phyloP scores from a whole-genome alignment of 2,797 vertebrate genomes.

The Anguilla obscura region DNA sequence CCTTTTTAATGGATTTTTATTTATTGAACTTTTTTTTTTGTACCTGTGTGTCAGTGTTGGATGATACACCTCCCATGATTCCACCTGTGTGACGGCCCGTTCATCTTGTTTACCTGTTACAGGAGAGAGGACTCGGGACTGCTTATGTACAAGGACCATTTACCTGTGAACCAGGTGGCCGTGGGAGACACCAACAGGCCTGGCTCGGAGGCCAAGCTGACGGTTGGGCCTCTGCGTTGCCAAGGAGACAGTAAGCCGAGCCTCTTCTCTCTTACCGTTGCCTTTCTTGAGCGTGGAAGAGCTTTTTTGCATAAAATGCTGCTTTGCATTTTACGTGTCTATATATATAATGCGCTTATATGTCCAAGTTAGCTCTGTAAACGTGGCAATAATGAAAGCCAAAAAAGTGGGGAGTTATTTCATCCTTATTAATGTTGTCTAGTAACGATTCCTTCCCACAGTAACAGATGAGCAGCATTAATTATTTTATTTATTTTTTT shows the following conservation, averaged over 20 bases:
- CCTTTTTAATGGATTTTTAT: too few species aligned
- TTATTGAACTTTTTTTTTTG: too few species aligned
- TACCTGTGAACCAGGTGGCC: slow-evolving; percentile 88
- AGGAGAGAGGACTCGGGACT: slow-evolving; percentile 92
- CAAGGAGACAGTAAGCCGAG: slow-evolving; percentile 88
- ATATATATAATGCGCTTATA: neutral
- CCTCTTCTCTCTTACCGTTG: neutral
- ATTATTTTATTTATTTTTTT: too few species aligned
- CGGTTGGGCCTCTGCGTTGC: slow-evolving; percentile 86
- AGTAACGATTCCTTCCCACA: neutral
- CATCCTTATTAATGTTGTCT: neutral
- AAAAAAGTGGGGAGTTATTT: neutral
- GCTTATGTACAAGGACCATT: slow-evolving; percentile 91
- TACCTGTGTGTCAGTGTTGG: too few species aligned
- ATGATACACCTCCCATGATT: neutral
- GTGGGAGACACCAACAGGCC: slow-evolving; percentile 83
- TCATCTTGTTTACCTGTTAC: slow-evolving; percentile 30
- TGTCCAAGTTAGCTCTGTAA: neutral
- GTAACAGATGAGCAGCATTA: neutral
- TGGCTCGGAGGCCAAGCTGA: slow-evolving; percentile 91
- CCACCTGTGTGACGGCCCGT: neutral
- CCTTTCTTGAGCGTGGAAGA: neutral
- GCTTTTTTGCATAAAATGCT: neutral
- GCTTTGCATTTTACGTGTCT: neutral
- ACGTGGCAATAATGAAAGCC: neutral